Evolutionary conservation across 2,888 invertebrate genomes (phyloP).

Genomic region (Cylindroiulus punctatus): DNA sequence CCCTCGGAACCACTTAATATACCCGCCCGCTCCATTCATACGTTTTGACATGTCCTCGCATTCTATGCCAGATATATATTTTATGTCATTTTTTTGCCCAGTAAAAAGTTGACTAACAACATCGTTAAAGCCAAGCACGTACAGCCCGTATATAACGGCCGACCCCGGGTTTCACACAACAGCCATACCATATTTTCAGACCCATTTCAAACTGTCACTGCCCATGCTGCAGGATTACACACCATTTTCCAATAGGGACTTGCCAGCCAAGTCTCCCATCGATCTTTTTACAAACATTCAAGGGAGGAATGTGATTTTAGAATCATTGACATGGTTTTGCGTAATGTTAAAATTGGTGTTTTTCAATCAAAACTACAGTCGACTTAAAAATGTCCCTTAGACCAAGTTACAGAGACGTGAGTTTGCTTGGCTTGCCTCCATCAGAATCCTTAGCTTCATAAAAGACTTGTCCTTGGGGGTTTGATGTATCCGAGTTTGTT

Average conservation of each 20-base stretch:
- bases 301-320: too few relatives aligned
- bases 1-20: slow-evolving; percentile 30
- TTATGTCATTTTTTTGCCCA: slow-evolving; percentile 50
- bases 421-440: too few relatives aligned
- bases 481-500: too few relatives aligned
- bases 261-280: too few relatives aligned
- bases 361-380: too few relatives aligned
- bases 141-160: not conserved
- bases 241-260: not conserved
- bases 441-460: too few relatives aligned
- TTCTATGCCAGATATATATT: slow-evolving; percentile 47
- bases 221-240: not conserved
- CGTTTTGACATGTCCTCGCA: slow-evolving; percentile 43
- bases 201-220: not conserved
- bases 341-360: too few relatives aligned
- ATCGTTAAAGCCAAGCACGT: slow-evolving; percentile 48
- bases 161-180: slow-evolving; percentile 29
- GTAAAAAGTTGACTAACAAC: slow-evolving; percentile 50
- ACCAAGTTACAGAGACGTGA: too few relatives aligned
- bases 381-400: too few relatives aligned
- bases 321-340: too few relatives aligned
- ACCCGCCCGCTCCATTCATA: slow-evolving; percentile 48
- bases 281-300: too few relatives aligned
- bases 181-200: not conserved
- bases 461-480: too few relatives aligned